A percentile compares a stretch with the other conserved stretches of the same genome.
Conservation (phyloP, 2,113 vertebrate genomes). For the Hippocampus comes region DNA sequence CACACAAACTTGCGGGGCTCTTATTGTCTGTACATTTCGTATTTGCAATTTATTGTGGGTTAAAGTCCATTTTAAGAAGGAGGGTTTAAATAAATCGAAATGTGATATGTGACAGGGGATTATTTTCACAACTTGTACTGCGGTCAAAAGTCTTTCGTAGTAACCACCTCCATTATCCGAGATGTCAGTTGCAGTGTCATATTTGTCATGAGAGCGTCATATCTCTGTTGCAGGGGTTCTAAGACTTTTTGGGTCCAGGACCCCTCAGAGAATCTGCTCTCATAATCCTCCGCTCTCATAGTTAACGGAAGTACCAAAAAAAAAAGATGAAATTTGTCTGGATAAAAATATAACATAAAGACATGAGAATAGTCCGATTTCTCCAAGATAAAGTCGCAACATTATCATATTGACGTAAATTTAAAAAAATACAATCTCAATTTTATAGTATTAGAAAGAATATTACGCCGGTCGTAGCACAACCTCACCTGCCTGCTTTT, state of each 20-base stretch:
- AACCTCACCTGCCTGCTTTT: too few species aligned
- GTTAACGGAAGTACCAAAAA: background rate
- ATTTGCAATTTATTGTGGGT: too few species aligned
- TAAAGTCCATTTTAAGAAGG: too few species aligned
- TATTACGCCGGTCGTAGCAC: too few species aligned
- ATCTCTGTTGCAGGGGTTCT: slow-evolving; percentile 1
- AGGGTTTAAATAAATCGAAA: too few species aligned
- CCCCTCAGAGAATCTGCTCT: background rate
- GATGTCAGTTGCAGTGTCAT: background rate
- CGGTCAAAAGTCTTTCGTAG: slow-evolving; percentile 44
- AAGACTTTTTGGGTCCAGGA: background rate
- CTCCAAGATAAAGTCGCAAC: background rate
- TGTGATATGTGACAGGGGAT: too few species aligned
- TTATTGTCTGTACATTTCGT: too few species aligned
- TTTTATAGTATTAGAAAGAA: too few species aligned
- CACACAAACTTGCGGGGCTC: too few species aligned
- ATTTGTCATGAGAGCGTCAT: slow-evolving; percentile 20
- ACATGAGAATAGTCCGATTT: background rate
- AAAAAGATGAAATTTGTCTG: background rate
- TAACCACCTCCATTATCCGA: background rate
- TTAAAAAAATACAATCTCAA: background rate
- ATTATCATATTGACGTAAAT: background rate
- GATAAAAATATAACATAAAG: background rate
- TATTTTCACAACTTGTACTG: slow-evolving; percentile 4
- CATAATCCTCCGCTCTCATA: background rate